A percentile compares a stretch with the other conserved stretches of the same genome.
Evolutionary conservation across 2,797 vertebrate genomes (phyloP).

Genomic region (Epinephelus coioides): DNA sequence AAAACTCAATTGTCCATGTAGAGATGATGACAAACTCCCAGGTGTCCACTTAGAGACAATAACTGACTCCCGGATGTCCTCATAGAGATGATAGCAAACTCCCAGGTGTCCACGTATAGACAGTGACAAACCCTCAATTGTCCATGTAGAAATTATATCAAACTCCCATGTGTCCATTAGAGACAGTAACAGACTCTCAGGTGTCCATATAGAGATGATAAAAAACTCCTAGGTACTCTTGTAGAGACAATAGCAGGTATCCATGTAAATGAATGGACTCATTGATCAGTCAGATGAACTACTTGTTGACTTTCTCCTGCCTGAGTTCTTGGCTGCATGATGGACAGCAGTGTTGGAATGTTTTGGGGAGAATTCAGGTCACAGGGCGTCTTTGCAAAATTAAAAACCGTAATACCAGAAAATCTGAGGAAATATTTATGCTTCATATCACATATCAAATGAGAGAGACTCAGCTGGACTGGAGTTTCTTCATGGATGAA

Average conservation of each 20-base stretch:
- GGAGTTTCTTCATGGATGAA: neutral
- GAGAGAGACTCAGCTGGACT: neutral
- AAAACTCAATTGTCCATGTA: neutral
- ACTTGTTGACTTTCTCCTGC: neutral
- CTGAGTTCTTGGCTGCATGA: neutral
- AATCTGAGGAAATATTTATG: slow-evolving; percentile 51
- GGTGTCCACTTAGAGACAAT: too few relatives aligned
- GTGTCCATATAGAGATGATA: neutral
- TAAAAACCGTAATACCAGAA: slow-evolving; percentile 39
- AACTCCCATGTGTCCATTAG: too few relatives aligned
- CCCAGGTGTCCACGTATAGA: neutral
- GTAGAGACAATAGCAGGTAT: neutral
- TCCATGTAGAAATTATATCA: too few relatives aligned
- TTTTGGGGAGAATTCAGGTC: slow-evolving; percentile 16
- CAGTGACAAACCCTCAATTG: too few relatives aligned
- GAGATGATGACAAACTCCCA: neutral
- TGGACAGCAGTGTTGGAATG: neutral
- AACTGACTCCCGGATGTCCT: neutral
- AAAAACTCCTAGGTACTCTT: too few relatives aligned
- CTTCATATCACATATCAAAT: slow-evolving; percentile 18
- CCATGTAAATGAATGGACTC: too few relatives aligned
- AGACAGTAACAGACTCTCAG: neutral
- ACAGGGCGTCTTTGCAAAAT: slow-evolving; percentile 37
- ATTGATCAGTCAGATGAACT: neutral
- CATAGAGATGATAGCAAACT: neutral